Conservation (phyloP, 2,797 vertebrate species). For the Sylvilagus floridanus region DNA sequence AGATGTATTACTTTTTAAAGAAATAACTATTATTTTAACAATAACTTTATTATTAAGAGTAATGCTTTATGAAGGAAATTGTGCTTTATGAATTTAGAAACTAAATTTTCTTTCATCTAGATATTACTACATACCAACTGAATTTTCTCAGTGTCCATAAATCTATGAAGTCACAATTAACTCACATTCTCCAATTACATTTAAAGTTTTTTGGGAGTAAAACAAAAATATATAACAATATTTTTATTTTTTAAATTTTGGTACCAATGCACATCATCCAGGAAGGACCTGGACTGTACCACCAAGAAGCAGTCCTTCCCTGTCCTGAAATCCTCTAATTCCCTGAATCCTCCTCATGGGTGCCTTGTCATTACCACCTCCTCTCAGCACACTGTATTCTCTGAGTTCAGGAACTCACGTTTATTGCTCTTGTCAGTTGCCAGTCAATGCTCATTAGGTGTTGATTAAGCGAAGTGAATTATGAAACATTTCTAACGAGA, state of each 20-base stretch:
- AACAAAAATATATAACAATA: not conserved
- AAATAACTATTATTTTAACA: not conserved
- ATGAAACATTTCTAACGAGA: slow-evolving; percentile 44
- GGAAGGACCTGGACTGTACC: not conserved
- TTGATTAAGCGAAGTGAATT: slow-evolving; percentile 42
- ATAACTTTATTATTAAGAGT: not conserved
- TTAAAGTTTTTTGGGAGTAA: not conserved
- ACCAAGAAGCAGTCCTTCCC: not conserved
- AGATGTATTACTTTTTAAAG: slow-evolving; percentile 12
- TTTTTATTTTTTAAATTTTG: not conserved
- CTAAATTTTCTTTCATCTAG: slow-evolving; percentile 3
- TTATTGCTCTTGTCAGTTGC: not conserved
- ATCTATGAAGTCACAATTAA: slow-evolving; percentile 32
- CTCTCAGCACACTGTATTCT: not conserved
- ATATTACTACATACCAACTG: not conserved
- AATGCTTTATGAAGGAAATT: slow-evolving; percentile 25
- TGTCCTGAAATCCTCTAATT: not conserved
- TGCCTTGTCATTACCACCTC: not conserved
- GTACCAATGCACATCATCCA: not conserved
- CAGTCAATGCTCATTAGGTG: not conserved
- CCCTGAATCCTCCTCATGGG: not conserved
- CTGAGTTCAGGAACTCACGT: not conserved
- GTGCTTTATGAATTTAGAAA: slow-evolving; percentile 34
- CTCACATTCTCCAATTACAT: not conserved
- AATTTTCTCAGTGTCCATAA: slow-evolving; percentile 42